Conservation (phyloP, 2,888 invertebrate genomes). For the Leucoma salicis region DNA sequence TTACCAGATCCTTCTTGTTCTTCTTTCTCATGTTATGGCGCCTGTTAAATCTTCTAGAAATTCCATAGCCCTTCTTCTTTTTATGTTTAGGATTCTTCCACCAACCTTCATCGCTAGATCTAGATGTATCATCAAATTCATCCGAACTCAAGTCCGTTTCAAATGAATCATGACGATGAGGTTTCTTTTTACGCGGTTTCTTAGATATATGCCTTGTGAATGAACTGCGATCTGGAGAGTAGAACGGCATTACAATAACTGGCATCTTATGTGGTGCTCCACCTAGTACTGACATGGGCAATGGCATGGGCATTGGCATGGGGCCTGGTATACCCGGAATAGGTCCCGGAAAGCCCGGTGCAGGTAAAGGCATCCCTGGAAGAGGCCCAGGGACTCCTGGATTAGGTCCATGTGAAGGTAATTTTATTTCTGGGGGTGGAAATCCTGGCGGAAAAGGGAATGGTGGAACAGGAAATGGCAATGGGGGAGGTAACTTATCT, state of each 20-base stretch:
- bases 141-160: conserved; percentile 24
- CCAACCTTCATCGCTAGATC: conserved; percentile 42
- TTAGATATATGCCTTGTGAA: conserved; percentile 35
- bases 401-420: conserved; percentile 20
- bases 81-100: conserved; percentile 38
- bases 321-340: conserved; percentile 20
- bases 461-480: conserved; percentile 38
- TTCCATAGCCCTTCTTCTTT: conserved; percentile 18
- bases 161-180: conserved; percentile 11
- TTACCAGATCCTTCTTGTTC: conserved; percentile 44
- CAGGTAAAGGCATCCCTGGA: background rate
- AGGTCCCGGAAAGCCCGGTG: conserved; percentile 15
- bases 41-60: conserved; percentile 28
- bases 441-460: conserved; percentile 10
- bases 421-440: conserved; percentile 17
- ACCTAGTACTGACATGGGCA: conserved; percentile 28
- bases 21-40: conserved; percentile 28
- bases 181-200: conserved; percentile 18
- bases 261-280: conserved; percentile 60
- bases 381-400: conserved; percentile 17
- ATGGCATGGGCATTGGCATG: conserved; percentile 28
- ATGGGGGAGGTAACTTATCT: conserved; percentile 35
- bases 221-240: conserved; percentile 54
- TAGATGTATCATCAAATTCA: conserved; percentile 32
- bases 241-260: conserved; percentile 74